A percentile compares a stretch with the other conserved stretches of the same genome.
Evolutionary conservation across 2,888 invertebrate species (phyloP).

Genomic region (Heteromyza rotundicornis): DNA sequence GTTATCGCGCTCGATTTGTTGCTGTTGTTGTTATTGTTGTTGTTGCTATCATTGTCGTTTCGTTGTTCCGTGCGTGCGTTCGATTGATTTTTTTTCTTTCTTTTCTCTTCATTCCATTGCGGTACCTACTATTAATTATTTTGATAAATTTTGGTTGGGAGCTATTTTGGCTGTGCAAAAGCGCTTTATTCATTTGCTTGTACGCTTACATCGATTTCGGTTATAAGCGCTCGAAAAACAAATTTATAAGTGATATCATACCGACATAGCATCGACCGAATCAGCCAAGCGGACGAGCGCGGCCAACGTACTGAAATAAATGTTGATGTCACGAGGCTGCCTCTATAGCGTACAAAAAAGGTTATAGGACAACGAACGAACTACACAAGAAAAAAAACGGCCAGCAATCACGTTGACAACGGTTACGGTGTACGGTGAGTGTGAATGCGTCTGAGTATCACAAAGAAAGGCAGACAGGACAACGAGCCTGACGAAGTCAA

Average conservation of each 20-base stretch:
- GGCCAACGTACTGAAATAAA: constrained; percentile 40
- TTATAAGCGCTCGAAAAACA: background rate
- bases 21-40: constrained; percentile 24
- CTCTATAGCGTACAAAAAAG: constrained; percentile 35
- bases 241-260: constrained; percentile 11
- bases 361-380: constrained; percentile 53
- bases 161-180: too few relatives aligned
- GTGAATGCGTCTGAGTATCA: too few relatives aligned
- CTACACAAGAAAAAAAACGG: too few relatives aligned
- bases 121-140: background rate
- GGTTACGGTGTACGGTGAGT: too few relatives aligned
- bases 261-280: constrained; percentile 15
- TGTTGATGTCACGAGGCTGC: constrained; percentile 45
- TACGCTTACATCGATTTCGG: background rate
- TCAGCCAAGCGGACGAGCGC: constrained; percentile 21
- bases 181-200: too few relatives aligned
- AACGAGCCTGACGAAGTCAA: too few relatives aligned
- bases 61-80: constrained; percentile 1
- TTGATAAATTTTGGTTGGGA: too few relatives aligned
- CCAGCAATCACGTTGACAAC: too few relatives aligned
- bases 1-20: constrained; percentile 21
- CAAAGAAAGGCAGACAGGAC: too few relatives aligned
- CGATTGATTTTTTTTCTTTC: background rate
- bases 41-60: background rate
- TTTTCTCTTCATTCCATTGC: background rate